A percentile compares a stretch with the other conserved stretches of the same genome.
Evolutionary conservation across 2,888 invertebrate species (phyloP).

Genomic region (Laspeyria flexula): DNA sequence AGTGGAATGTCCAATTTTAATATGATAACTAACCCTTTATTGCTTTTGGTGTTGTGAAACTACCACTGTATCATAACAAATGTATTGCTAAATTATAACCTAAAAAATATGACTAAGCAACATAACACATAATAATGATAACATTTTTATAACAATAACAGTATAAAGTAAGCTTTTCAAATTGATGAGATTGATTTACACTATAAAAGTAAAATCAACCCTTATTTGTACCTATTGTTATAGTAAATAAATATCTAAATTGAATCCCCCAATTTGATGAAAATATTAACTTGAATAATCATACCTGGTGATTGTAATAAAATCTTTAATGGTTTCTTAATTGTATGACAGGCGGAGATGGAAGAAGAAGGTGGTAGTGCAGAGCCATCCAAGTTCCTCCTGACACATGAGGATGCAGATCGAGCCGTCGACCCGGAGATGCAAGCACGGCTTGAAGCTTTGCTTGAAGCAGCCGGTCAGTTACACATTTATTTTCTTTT

Average conservation of each 20-base stretch:
- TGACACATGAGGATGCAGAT: conserved; percentile 87
- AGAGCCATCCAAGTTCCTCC: conserved; percentile 81
- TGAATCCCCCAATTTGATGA: not conserved
- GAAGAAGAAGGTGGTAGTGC: conserved; percentile 79
- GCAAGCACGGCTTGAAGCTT: conserved; percentile 95
- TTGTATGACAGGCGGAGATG: conserved; percentile 77
- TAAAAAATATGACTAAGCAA: conserved; percentile 18
- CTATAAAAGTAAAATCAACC: too few species aligned
- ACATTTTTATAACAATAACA: conserved; percentile 9
- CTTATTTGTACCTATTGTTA: too few species aligned
- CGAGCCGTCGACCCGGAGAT: conserved; percentile 93
- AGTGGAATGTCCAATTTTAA: conserved; percentile 19
- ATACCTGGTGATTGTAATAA: too few species aligned
- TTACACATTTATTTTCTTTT: conserved; percentile 19
- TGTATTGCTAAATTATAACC: conserved; percentile 26
- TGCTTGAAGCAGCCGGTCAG: conserved; percentile 95
- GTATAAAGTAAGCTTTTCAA: conserved; percentile 2
- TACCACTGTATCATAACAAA: conserved; percentile 34
- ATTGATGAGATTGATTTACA: too few species aligned
- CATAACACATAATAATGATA: conserved; percentile 14
- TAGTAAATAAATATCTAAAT: too few species aligned
- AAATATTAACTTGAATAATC: not conserved
- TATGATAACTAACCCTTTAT: conserved; percentile 41
- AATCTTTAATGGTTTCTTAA: not conserved
- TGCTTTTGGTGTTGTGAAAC: conserved; percentile 35